Conservation (phyloP, 2,888 invertebrate species). For the Cephus nigrinus region DNA sequence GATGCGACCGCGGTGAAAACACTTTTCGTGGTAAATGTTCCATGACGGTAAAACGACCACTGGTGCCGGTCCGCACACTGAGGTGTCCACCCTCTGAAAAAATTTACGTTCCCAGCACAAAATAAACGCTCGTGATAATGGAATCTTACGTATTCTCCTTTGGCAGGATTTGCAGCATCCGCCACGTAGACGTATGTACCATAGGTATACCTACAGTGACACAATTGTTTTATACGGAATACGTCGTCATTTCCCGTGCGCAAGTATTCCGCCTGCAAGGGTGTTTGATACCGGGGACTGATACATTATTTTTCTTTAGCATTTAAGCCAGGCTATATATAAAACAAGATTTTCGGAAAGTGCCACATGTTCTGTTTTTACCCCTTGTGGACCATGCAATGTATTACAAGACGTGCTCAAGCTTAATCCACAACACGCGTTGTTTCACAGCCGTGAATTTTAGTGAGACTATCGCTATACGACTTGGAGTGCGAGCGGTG, state of each 20-base stretch:
- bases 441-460: conserved; percentile 21
- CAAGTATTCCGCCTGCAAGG: neutral
- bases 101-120: conserved; percentile 52
- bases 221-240: neutral
- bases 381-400: conserved; percentile 13
- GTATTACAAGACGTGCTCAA: conserved; percentile 15
- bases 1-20: conserved; percentile 11
- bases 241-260: neutral
- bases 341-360: conserved; percentile 17
- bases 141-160: conserved; percentile 28
- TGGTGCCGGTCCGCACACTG: conserved; percentile 30
- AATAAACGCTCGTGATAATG: conserved; percentile 38
- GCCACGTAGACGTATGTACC: neutral
- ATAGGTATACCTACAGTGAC: neutral
- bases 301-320: conserved; percentile 8
- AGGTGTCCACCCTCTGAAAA: conserved; percentile 60
- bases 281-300: neutral
- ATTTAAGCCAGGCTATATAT: conserved; percentile 12
- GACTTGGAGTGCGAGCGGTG: neutral
- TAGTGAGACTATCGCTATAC: conserved; percentile 5
- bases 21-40: conserved; percentile 55
- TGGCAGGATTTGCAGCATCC: neutral
- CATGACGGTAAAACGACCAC: conserved; percentile 54
- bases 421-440: conserved; percentile 17
- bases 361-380: neutral